Conservation (phyloP, 2,797 vertebrate genomes). For the Bryconaethiops microstoma region DNA sequence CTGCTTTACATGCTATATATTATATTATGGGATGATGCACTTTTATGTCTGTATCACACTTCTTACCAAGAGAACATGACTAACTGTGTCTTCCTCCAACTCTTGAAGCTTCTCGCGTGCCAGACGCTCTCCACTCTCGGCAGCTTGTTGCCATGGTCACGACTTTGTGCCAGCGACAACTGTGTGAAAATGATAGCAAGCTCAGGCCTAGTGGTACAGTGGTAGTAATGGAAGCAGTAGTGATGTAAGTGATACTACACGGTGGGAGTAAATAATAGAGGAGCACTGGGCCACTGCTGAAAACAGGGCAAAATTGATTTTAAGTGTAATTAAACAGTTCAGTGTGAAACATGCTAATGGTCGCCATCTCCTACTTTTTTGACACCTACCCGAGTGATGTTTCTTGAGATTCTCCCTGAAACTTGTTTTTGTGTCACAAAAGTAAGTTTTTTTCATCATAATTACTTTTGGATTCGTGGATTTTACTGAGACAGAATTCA, state of each 20-base stretch:
- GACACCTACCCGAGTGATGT: too few relatives aligned
- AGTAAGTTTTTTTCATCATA: too few relatives aligned
- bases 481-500: too few relatives aligned
- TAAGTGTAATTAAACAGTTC: too few relatives aligned
- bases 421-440: too few relatives aligned
- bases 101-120: slow-evolving; percentile 35
- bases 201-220: not conserved
- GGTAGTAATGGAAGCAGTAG: not conserved
- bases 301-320: too few relatives aligned
- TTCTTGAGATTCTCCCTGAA: too few relatives aligned
- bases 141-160: slow-evolving; percentile 47
- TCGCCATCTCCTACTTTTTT: too few relatives aligned
- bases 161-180: slow-evolving; percentile 14
- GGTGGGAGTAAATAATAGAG: not conserved
- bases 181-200: slow-evolving; percentile 24
- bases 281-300: too few relatives aligned
- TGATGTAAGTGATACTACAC: not conserved
- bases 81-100: not conserved
- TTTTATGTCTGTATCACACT: not conserved
- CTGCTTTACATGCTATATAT: too few relatives aligned
- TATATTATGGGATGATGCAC: not conserved
- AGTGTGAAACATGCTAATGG: too few relatives aligned
- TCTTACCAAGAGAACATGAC: not conserved
- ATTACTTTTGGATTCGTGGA: too few relatives aligned
- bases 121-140: slow-evolving; percentile 34